Evolutionary conservation across 2,888 invertebrate species (phyloP), one percentile per base, ranked within the genome.

Genomic region (Acrocera orbiculus): DNA sequence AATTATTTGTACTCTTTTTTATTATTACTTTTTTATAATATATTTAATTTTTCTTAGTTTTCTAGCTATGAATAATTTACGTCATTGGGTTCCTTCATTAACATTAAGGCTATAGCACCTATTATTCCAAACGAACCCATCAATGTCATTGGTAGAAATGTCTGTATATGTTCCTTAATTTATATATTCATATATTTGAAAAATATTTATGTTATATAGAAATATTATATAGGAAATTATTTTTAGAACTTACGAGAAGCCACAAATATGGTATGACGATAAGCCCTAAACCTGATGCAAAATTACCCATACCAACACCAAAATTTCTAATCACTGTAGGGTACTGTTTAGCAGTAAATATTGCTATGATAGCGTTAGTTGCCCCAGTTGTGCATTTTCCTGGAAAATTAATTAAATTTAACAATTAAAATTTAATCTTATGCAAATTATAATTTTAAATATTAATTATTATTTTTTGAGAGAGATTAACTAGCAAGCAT

Each of bases 201-300:
- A 14, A 14, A 7, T 17, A 10, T 16, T 16, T 23, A 32, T 28
- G 30, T 37, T 26, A 11, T n/a, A n/a, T n/a, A n/a, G n/a, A n/a
- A n/a, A n/a, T n/a, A n/a, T n/a, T n/a, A n/a, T n/a, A 10, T 8
- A 25, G 14, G 16, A 4, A 4, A 11, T 2, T n/a, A 16, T 10
- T 15, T 8, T 16, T 10, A n/a, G n/a, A n/a, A 57, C 69, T 70
- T 58, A 80, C 79, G 67, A 79, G 53, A 49, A 72, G 67, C 77
- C 79, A 81, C 47, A 82, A 63, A 53, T 77, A 81, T 2, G 83
- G 83, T 23, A 82, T 76, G 62, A 65, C 60, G 51, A 82, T 77
- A 30, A 82, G 62, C 2, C 76, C 81, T n/a, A 80, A 58, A 11
- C 82, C 78, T 1, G 80, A 76, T 2, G 78, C 67, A 36, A 80